A percentile compares a stretch with the other conserved stretches of the same genome.
These are phyloP conservation scores for Austrofundulus limnaeus DNA, from an alignment of 2,113 vertebrate species.

Conservation along the genomic window DNA sequence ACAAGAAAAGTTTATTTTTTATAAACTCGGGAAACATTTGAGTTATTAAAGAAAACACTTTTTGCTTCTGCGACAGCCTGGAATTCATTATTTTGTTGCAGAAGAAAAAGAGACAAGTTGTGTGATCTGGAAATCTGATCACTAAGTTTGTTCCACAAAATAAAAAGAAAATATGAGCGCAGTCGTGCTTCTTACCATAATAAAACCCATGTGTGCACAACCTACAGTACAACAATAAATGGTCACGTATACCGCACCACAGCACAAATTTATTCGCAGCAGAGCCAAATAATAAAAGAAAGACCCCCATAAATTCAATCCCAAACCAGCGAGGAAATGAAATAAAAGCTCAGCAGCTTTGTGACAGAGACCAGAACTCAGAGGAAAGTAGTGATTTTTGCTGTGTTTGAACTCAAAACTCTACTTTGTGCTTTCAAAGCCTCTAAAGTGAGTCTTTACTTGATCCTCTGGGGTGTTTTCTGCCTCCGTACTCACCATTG, in stretches of 20 bases:
- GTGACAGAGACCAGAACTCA: neutral
- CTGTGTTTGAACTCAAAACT: neutral
- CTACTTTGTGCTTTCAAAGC: neutral
- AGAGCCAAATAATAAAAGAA: constrained; percentile 1
- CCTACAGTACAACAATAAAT: constrained; percentile 16
- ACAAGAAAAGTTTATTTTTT: no score
- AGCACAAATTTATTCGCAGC: constrained; percentile 23
- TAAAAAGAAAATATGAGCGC: neutral
- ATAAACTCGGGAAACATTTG: no score
- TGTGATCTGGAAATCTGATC: neutral
- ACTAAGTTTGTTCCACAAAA: neutral
- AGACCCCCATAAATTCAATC: neutral
- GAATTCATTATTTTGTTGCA: no score
- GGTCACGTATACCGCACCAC: neutral
- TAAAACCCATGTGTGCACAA: constrained; percentile 33
- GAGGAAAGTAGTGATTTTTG: neutral
- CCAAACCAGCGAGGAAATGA: neutral
- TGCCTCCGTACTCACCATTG: constrained; percentile 2
- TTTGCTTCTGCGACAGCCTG: no score
- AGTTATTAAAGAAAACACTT: no score
- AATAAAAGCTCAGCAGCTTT: neutral
- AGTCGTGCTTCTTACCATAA: constrained; percentile 26
- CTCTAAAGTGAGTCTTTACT: constrained; percentile 25
- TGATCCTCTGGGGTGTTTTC: constrained; percentile 33
- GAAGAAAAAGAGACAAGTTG: no score